Evolutionary conservation across 2,797 vertebrate genomes (phyloP), one percentile per base, ranked within the genome.

Genomic region (Carduelis carduelis): DNA sequence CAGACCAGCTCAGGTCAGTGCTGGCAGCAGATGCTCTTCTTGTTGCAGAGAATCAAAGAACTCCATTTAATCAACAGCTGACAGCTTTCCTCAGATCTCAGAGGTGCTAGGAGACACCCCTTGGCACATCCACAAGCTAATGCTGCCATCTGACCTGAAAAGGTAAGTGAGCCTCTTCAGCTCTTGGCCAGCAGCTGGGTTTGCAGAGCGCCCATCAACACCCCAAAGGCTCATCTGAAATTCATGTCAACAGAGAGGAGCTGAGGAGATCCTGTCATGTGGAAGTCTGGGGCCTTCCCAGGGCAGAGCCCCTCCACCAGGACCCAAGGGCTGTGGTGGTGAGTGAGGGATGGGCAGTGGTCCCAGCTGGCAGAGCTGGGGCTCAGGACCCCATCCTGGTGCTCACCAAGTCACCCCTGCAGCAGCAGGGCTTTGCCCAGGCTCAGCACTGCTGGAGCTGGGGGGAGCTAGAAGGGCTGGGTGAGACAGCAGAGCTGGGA

Each of bases 281-380:
- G 57, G 14, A n/a, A 34, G 23, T 5, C 35, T 89, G 56, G 34
- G n/a, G 61, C 37, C 30, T 77, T 53, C 64, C 60, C 37, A 12
- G 41, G 50, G 50, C 87, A 83, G 30, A 90, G 43, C 22, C 37
- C 37, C 39, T 50, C 3, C 3, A 2, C 8, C 59, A 21, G 79
- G 30, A 24, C 3, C 44, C 1, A 0, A 70, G 64, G 63, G 80
- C 71, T 69, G 80, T 0, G 8, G 7, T 12, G 50, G 43, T 3
- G 2, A 22, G 55, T 0, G 11, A 80, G 60, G 34, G 52, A 16
- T 6, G 35, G 21, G 77, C 44, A 72, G 23, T 0, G 6, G 3
- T 35, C 26, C 26, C 50, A 47, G 44, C 79, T 10, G 14, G 52
- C 22, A 10, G 47, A 41, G 47, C 61, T 39, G 50, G 39, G 41